Base-by-base conservation (phyloP, 2,888 invertebrate species). In the Synanthedon vespiformis region DNA sequence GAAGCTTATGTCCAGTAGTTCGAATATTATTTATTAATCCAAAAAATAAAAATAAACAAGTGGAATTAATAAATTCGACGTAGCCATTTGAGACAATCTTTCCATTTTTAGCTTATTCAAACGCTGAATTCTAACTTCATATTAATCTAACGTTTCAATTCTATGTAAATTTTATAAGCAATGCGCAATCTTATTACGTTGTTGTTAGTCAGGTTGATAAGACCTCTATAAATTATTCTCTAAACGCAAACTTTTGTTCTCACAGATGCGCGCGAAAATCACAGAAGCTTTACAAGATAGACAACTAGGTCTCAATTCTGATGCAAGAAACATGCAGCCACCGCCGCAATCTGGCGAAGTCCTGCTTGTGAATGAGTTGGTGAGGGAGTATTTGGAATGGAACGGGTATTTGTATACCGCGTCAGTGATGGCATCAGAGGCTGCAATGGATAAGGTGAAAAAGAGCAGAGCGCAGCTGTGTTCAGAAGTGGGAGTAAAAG, bases 371-470 rank as follows among this genome's bases (percentile, higher is more conserved):
- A 93, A 93, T 61, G 91, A 92, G 65, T 76, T 93, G 0, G 85
- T 93, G 4, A 75, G 90, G 54, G 92, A 93, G 67, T 93, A 92
- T 65, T 71, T 93, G 3, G 88, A 90, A 58, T 93, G 92, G 92
- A 92, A 92, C 61, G 92, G 92, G 0, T 93, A 92, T 61, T 78
- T 91, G 27, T 92, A 92, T 59, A 89, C 91, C 0, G 82, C 88
- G 0, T 88, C 86, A 0, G 89, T 90, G 34, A 78, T 91, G 74
- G 64, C 73, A 34, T 84, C 90, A 48, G 90, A 87, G 58, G 79
- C 86, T 1, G 74, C 69, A 0, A 65, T 86, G 72, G 69, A 81
- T 0, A 61, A 59, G 1, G 63, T 65, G 0, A 79, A 73, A 56
- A 73, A 68, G 51, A 56, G 68, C 0, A 70, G 86, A 50, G 44